Conservation (phyloP, 2,888 invertebrate genomes). For the Ophion ellenae region DNA sequence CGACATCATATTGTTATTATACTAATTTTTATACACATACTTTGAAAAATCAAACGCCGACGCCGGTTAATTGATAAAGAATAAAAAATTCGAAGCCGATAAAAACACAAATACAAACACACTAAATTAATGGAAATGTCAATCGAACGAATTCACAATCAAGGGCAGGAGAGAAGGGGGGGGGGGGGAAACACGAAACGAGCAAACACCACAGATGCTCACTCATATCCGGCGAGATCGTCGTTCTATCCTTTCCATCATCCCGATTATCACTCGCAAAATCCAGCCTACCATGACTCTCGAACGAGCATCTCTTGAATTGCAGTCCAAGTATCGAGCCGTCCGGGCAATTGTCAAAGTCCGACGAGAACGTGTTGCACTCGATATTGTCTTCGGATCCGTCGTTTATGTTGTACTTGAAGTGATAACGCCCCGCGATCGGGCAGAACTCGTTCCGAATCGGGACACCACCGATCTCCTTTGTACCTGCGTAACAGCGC, state of each 20-base stretch:
- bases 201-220: conserved; percentile 66
- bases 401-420: conserved; percentile 85
- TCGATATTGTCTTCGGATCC: conserved; percentile 84
- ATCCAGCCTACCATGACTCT: conserved; percentile 84
- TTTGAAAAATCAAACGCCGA: too few relatives aligned
- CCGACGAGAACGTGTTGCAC: conserved; percentile 85
- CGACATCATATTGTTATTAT: too few relatives aligned
- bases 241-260: conserved; percentile 58
- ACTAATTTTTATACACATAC: too few relatives aligned
- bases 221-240: conserved; percentile 64
- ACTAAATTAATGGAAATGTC: neutral
- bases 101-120: neutral
- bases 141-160: conserved; percentile 9
- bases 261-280: conserved; percentile 60
- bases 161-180: too few relatives aligned
- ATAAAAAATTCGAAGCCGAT: neutral
- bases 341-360: conserved; percentile 87
- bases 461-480: conserved; percentile 84
- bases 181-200: conserved; percentile 52
- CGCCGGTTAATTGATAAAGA: too few relatives aligned
- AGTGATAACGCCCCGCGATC: conserved; percentile 86
- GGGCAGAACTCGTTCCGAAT: conserved; percentile 87
- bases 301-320: conserved; percentile 86
- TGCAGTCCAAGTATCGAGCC: conserved; percentile 86
- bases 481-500: conserved; percentile 83